These are phyloP conservation scores for Diglossa cyanea DNA, from an alignment of 2,797 vertebrate genomes.

Conservation along the genomic window DNA sequence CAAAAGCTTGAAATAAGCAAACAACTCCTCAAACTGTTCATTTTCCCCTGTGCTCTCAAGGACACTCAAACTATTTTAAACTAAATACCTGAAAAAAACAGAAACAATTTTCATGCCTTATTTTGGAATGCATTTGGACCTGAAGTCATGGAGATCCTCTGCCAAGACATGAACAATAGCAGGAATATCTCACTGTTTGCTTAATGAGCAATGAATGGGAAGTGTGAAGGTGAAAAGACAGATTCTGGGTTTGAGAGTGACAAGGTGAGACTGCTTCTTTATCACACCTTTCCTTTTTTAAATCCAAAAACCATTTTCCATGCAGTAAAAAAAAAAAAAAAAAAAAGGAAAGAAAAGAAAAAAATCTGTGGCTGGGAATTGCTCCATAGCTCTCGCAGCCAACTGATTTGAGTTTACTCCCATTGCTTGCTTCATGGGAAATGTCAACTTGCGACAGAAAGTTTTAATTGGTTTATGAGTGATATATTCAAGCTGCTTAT, in stretches of 20 bases:
- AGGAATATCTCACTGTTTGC: slow-evolving; percentile 72
- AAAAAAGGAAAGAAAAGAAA: not conserved
- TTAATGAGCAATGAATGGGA: slow-evolving; percentile 77
- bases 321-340: not conserved
- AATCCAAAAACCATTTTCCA: not conserved
- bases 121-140: slow-evolving; percentile 13
- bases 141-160: not conserved
- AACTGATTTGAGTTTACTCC: slow-evolving; percentile 10
- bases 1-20: not conserved
- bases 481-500: slow-evolving; percentile 63
- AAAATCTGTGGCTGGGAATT: not conserved
- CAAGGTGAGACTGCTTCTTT: slow-evolving; percentile 80
- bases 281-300: slow-evolving; percentile 70
- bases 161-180: slow-evolving; percentile 68
- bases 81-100: slow-evolving; percentile 42
- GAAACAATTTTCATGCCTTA: slow-evolving; percentile 23
- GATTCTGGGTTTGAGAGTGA: slow-evolving; percentile 71
- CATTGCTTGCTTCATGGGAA: slow-evolving; percentile 55
- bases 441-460: slow-evolving; percentile 64
- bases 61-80: not conserved
- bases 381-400: not conserved
- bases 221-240: slow-evolving; percentile 81
- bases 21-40: not conserved
- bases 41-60: not conserved
- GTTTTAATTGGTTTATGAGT: slow-evolving; percentile 66